phyloP scores from a whole-genome alignment of 2,113 vertebrate species.

The Perca schrenkii region DNA sequence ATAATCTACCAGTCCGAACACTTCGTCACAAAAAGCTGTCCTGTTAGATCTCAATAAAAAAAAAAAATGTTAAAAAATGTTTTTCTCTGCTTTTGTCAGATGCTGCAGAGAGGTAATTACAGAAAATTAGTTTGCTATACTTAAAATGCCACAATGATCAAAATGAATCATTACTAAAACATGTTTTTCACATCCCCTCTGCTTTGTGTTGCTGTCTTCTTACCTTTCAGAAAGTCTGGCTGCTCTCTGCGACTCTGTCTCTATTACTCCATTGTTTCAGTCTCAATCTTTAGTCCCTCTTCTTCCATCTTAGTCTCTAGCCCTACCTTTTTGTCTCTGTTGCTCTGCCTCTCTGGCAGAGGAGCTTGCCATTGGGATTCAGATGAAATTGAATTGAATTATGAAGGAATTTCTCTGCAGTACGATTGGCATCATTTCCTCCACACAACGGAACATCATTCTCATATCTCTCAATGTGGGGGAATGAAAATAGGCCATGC shows the following conservation, averaged over 20 bases:
- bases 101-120: slow-evolving; percentile 50
- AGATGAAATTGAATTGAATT: slow-evolving; percentile 88
- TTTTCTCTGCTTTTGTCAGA: slow-evolving; percentile 46
- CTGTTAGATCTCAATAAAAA: slow-evolving; percentile 24
- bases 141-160: slow-evolving; percentile 65
- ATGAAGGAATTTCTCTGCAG: slow-evolving; percentile 87
- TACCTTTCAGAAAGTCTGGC: slow-evolving; percentile 61
- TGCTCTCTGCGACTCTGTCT: slow-evolving; percentile 47
- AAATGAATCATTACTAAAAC: slow-evolving; percentile 59
- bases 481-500: slow-evolving; percentile 86
- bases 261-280: slow-evolving; percentile 71
- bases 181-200: slow-evolving; percentile 51
- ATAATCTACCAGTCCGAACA: neutral
- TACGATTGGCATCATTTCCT: slow-evolving; percentile 88
- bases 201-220: slow-evolving; percentile 46
- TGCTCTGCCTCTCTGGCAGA: slow-evolving; percentile 72
- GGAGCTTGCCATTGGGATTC: slow-evolving; percentile 85
- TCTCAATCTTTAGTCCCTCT: slow-evolving; percentile 66
- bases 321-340: slow-evolving; percentile 76
- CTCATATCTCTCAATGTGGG: slow-evolving; percentile 86
- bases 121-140: slow-evolving; percentile 57
- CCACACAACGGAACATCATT: slow-evolving; percentile 87
- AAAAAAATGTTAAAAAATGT: neutral
- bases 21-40: neutral
- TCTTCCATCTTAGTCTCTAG: slow-evolving; percentile 64